These are phyloP conservation scores for Entomobrya multifasciata DNA, from an alignment of 2,888 invertebrate species.

Conservation along the genomic window DNA sequence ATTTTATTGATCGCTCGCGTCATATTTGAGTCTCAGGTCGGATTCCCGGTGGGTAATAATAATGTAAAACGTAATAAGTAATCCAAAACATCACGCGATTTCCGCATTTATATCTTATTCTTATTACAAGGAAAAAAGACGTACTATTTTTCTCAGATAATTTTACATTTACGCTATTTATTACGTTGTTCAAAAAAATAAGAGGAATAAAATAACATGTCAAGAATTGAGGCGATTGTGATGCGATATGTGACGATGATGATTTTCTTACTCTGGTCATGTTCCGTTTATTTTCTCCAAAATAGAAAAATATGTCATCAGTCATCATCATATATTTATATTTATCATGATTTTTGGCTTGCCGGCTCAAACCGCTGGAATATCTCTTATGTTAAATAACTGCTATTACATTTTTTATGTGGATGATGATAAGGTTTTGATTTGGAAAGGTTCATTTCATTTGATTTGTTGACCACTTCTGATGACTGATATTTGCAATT, in stretches of 20 bases:
- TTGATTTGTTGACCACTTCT: not conserved
- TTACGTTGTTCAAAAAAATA: not conserved
- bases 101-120: conserved; percentile 8
- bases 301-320: no score
- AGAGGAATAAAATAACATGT: conserved; percentile 14
- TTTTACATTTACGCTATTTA: not conserved
- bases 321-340: no score
- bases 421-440: not conserved
- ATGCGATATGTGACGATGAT: not conserved
- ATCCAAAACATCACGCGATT: conserved; percentile 24
- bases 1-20: conserved; percentile 25
- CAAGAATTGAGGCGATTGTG: conserved; percentile 18
- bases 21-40: not conserved
- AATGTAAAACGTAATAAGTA: no score
- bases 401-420: not conserved
- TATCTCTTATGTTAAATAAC: not conserved
- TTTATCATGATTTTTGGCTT: no score
- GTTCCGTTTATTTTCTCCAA: not conserved
- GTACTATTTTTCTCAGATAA: not conserved
- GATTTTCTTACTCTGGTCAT: conserved; percentile 34
- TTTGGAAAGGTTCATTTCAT: not conserved
- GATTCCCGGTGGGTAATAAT: no score
- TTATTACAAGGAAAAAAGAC: not conserved
- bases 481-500: not conserved
- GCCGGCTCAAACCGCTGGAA: not conserved